A percentile compares a stretch with the other conserved stretches of the same genome.
These are phyloP conservation scores for Thymelicus lineola DNA, from an alignment of 2,888 invertebrate genomes.

Conservation along the genomic window DNA sequence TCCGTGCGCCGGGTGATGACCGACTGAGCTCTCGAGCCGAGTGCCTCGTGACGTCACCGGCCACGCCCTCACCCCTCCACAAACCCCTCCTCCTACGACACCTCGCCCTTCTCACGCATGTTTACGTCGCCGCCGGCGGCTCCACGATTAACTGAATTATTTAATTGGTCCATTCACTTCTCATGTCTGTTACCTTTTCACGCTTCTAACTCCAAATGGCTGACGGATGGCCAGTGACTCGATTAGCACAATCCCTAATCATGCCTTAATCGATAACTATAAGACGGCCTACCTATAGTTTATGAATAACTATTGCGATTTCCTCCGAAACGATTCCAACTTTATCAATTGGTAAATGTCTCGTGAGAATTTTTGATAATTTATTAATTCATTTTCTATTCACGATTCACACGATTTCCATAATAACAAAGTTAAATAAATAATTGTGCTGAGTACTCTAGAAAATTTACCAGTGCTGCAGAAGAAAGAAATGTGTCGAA, in stretches of 20 bases:
- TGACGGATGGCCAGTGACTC: constrained; percentile 69
- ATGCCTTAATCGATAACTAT: constrained; percentile 52
- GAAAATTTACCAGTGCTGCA: too few species aligned
- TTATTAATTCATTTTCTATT: too few species aligned
- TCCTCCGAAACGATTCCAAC: background rate
- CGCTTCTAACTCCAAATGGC: constrained; percentile 72
- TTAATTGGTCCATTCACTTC: constrained; percentile 84
- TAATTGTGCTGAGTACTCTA: too few species aligned
- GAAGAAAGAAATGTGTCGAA: too few species aligned
- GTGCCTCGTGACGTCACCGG: constrained; percentile 73
- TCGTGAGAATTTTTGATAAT: too few species aligned
- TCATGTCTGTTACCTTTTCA: constrained; percentile 77
- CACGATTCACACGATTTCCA: too few species aligned
- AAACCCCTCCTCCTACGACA: constrained; percentile 54
- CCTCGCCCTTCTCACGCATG: constrained; percentile 75
- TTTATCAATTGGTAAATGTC: too few species aligned
- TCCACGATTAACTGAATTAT: constrained; percentile 83
- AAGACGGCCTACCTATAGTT: constrained; percentile 10
- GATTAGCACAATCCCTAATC: constrained; percentile 70
- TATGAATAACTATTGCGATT: background rate
- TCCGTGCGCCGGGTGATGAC: constrained; percentile 77
- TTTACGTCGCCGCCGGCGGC: constrained; percentile 82
- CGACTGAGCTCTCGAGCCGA: constrained; percentile 66
- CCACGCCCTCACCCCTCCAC: constrained; percentile 78
- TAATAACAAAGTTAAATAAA: too few species aligned